Percentiles rank a stretch among this genome's conserved stretches.
Evolutionary conservation across 2,888 invertebrate genomes (phyloP).

Genomic region (Macrosiphum euphorbiae): DNA sequence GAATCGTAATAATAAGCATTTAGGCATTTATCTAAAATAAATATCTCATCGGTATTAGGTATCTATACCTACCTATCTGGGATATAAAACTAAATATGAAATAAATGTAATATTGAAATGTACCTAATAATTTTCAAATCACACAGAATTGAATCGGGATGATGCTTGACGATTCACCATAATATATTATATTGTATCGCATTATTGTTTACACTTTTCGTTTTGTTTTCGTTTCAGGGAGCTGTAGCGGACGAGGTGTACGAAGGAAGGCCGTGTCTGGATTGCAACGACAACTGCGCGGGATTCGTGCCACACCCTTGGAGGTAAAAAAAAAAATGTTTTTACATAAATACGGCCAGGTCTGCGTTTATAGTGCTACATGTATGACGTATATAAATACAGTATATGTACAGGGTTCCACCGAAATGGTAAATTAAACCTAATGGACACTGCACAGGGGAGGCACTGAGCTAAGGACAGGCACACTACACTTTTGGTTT

Average conservation of each 20-base stretch:
- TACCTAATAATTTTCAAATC: not conserved
- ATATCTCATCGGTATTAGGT: not conserved
- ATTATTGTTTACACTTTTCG: not conserved
- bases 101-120: not conserved
- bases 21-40: not conserved
- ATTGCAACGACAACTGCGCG: slow-evolving; percentile 84
- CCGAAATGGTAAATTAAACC: not conserved
- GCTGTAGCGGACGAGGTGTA: slow-evolving; percentile 88
- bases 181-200: not conserved
- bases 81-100: not conserved
- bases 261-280: slow-evolving; percentile 87
- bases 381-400: not conserved
- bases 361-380: not conserved
- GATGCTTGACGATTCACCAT: not conserved
- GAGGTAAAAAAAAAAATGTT: slow-evolving; percentile 77
- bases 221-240: slow-evolving; percentile 76
- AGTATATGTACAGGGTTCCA: not conserved
- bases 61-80: not conserved
- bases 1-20: not conserved
- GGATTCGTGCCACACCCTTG: slow-evolving; percentile 88
- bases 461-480: not conserved
- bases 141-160: not conserved
- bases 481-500: not conserved
- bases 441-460: not conserved
- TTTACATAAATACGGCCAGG: not conserved